Base-by-base conservation (phyloP, 2,113 vertebrate species). In the Smithornis capensis region DNA sequence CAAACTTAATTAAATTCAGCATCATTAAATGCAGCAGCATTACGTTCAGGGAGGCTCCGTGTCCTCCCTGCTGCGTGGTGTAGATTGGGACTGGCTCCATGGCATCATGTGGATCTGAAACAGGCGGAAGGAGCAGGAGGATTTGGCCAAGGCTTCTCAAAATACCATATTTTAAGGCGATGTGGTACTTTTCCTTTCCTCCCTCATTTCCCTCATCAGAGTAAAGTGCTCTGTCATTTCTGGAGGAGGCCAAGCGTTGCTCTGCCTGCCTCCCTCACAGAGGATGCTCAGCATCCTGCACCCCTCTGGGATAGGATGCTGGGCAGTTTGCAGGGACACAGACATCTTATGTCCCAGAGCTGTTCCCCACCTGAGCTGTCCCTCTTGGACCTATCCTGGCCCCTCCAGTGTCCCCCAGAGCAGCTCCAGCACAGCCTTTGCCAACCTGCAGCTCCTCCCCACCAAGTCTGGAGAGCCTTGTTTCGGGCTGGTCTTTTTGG, bases 1-100 rank as follows among this genome's bases (percentile, higher is more conserved):
- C 83, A 52, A 87, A 93, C 62, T 92, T 93, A 93, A 90, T 93
- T 89, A 87, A 94, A 94, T 90, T 44, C 77, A 13, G 77, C 69
- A 8, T 52, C 44, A 7, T 94, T 93, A 86, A 83, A 55, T 0
- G 33, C 83, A 47, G 94, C 69, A 18, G 63, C 42, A 7, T 94
- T 93, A 89, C 77, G 52, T 0, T 27, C 77, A 25, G 92, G 89
- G 87, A 84, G 92, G 56, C 81, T 91, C 74, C 69, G 22, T 17
- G 65, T 81, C 90, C 93, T 91, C 89, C 81, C 90, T 35, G 94
- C 71, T 74, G 90, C 8, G 35, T 31, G 71, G 63, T 86, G 14
- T 4, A 76, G 75, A 24, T 45, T 76, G 90, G 84, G 87, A 78
- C 84, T 9, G 74, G 84, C 92, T 95, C 92, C 57, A 3, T 12